A percentile compares a stretch with the other conserved stretches of the same genome.
These are phyloP conservation scores for Ceriagrion tenellum DNA, from an alignment of 2,888 invertebrate genomes.

Conservation along the genomic window DNA sequence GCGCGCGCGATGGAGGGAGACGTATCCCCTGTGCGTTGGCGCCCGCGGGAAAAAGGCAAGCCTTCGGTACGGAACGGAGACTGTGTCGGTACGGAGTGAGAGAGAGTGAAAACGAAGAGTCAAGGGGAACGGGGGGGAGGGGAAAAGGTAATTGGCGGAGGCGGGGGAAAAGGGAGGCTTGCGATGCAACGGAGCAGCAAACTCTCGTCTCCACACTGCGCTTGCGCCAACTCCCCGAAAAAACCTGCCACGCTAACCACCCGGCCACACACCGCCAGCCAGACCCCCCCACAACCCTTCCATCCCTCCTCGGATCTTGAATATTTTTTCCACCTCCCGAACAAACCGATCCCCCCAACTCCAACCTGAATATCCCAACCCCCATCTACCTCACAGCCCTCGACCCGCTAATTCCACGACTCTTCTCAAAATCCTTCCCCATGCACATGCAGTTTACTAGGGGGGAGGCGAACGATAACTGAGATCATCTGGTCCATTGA, in stretches of 20 bases:
- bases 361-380: not conserved
- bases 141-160: conserved; percentile 26
- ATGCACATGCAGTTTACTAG: not conserved
- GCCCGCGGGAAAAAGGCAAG: conserved; percentile 26
- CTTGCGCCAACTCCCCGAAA: conserved; percentile 64
- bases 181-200: conserved; percentile 65
- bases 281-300: conserved; percentile 15
- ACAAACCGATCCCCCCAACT: conserved; percentile 37
- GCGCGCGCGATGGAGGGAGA: not conserved
- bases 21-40: not conserved
- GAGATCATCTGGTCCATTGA: no score
- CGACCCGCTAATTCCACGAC: conserved; percentile 7
- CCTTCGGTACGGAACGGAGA: not conserved
- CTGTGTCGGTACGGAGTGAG: not conserved
- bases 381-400: not conserved
- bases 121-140: not conserved
- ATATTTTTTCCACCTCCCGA: conserved; percentile 16
- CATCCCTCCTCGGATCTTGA: not conserved
- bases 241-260: conserved; percentile 66
- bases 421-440: not conserved
- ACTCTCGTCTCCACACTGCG: conserved; percentile 43
- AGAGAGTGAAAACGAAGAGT: conserved; percentile 39
- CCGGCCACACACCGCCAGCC: not conserved
- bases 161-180: not conserved
- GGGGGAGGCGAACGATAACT: no score